Evolutionary conservation across 1,140 invertebrate genomes (phyloP).

Genomic region (Nymphalis io): DNA sequence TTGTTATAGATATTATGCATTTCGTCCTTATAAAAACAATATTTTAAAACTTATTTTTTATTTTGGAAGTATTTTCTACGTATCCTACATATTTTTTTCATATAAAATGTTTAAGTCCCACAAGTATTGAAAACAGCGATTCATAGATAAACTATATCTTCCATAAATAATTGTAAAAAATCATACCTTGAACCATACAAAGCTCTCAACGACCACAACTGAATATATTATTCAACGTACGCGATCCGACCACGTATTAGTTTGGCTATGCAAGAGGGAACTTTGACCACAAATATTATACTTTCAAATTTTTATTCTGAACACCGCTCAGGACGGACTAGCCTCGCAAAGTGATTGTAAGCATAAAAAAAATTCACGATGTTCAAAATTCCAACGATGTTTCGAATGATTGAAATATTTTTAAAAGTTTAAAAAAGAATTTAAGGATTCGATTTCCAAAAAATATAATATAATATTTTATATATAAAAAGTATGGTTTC

Average conservation of each 20-base stretch:
- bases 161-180: not conserved
- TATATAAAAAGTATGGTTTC: too few species aligned
- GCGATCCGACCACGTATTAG: conserved; percentile 12
- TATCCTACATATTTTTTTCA: too few species aligned
- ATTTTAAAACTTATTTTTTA: too few species aligned
- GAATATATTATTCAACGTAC: conserved; percentile 60
- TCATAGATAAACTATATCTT: not conserved
- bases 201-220: conserved; percentile 1
- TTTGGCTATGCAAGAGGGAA: conserved; percentile 25
- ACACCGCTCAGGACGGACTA: not conserved
- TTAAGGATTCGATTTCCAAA: too few species aligned
- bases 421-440: not conserved
- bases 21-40: too few species aligned
- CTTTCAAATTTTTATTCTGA: conserved; percentile 32
- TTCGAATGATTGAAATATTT: conserved; percentile 4
- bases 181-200: not conserved
- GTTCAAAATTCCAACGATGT: not conserved
- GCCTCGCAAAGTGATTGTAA: conserved; percentile 3
- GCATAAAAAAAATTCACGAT: not conserved
- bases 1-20: too few species aligned
- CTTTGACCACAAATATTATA: conserved; percentile 39
- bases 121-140: too few species aligned
- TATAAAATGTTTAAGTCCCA: too few species aligned
- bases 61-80: too few species aligned
- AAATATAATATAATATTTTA: too few species aligned